Percentiles rank a stretch among this genome's conserved stretches.
phyloP scores from a whole-genome alignment of 1,140 invertebrate species.

The Pteromalus puparum region DNA sequence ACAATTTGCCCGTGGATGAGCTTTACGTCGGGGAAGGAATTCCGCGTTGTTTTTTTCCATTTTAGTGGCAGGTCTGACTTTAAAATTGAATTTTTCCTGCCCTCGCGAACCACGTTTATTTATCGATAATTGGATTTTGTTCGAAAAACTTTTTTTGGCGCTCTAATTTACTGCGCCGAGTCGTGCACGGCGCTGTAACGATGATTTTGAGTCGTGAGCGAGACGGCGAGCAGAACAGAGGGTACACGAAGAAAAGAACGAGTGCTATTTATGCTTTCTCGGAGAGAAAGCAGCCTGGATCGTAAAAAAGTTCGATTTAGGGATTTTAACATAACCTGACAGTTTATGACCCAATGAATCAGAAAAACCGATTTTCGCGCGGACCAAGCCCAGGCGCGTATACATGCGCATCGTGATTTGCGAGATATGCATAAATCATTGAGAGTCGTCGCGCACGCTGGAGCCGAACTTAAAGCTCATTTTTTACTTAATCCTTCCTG shows the following conservation, averaged over 20 bases:
- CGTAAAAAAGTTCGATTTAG: slow-evolving; percentile 55
- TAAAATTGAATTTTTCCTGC: slow-evolving; percentile 44
- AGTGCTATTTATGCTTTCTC: slow-evolving; percentile 46
- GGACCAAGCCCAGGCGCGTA: slow-evolving; percentile 25
- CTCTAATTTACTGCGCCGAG: slow-evolving; percentile 41
- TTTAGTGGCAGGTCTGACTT: background rate
- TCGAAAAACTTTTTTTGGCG: slow-evolving; percentile 47
- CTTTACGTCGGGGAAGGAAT: background rate
- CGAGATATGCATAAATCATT: slow-evolving; percentile 52
- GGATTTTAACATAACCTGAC: slow-evolving; percentile 53
- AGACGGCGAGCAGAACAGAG: background rate
- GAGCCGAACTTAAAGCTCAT: slow-evolving; percentile 40
- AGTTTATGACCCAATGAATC: slow-evolving; percentile 54
- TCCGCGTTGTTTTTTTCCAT: background rate
- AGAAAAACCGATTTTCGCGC: slow-evolving; percentile 52
- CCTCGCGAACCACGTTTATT: slow-evolving; percentile 19
- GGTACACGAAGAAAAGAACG: background rate
- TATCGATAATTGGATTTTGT: slow-evolving; percentile 50
- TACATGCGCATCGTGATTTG: slow-evolving; percentile 48
- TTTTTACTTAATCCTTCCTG: slow-evolving; percentile 34
- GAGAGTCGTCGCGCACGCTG: slow-evolving; percentile 34
- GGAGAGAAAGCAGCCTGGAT: slow-evolving; percentile 42
- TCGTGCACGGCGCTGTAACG: background rate
- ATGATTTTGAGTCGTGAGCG: background rate
- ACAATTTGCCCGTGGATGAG: background rate